Percentiles rank a stretch among this genome's conserved stretches.
Evolutionary conservation across 2,888 invertebrate genomes (phyloP).

Genomic region (Cheilosia scutellata): DNA sequence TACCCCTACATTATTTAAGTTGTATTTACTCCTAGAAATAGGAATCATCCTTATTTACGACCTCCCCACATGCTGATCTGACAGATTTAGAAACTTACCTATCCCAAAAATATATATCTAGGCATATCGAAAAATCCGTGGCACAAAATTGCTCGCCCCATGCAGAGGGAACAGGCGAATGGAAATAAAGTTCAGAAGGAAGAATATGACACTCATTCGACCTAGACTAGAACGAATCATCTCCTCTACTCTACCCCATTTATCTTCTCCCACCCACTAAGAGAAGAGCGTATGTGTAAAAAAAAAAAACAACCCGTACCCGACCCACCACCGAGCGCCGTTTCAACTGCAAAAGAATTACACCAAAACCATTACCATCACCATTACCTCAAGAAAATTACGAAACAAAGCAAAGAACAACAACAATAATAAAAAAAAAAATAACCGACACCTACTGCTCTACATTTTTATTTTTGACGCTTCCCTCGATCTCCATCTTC

Average conservation of each 20-base stretch:
- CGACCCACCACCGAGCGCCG: constrained; percentile 51
- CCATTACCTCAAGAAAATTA: constrained; percentile 10
- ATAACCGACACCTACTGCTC: constrained; percentile 73
- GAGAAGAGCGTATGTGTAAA: background rate
- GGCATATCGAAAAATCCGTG: constrained; percentile 26
- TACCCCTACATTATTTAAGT: too few species aligned
- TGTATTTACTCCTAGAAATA: too few species aligned
- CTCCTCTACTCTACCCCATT: background rate
- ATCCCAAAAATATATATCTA: constrained; percentile 51
- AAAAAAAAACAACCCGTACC: constrained; percentile 2
- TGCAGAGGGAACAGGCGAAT: constrained; percentile 1
- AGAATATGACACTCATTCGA: background rate
- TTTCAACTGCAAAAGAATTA: background rate
- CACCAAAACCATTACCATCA: constrained; percentile 4
- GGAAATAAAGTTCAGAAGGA: constrained; percentile 1
- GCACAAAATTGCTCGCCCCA: constrained; percentile 26
- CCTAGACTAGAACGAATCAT: constrained; percentile 17
- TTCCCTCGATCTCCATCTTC: constrained; percentile 7
- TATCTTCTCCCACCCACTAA: constrained; percentile 35
- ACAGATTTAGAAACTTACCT: constrained; percentile 62
- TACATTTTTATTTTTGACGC: constrained; percentile 69
- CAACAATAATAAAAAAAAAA: background rate
- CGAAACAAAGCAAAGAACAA: constrained; percentile 16
- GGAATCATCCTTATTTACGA: background rate
- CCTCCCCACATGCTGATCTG: background rate